Percentiles rank a stretch among this genome's conserved stretches.
These are phyloP conservation scores for Metalampra italica DNA, from an alignment of 2,888 invertebrate genomes.

Conservation along the genomic window DNA sequence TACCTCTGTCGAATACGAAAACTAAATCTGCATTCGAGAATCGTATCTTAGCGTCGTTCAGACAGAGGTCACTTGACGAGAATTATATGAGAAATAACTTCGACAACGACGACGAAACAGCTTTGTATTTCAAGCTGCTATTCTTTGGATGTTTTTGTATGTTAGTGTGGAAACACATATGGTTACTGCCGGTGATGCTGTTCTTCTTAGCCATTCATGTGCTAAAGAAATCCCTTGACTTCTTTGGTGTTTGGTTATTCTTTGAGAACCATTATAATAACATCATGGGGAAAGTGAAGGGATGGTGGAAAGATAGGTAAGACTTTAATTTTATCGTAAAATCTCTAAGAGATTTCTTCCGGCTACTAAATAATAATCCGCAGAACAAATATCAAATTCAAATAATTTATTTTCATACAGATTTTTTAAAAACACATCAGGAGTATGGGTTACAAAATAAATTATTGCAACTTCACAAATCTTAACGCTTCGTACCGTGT, in stretches of 20 bases:
- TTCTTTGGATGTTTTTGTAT: constrained; percentile 91
- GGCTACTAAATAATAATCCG: too few relatives aligned
- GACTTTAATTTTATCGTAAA: not conserved
- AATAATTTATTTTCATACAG: too few relatives aligned
- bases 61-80: constrained; percentile 61
- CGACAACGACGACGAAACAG: constrained; percentile 78
- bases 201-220: constrained; percentile 87
- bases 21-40: constrained; percentile 51
- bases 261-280: constrained; percentile 64
- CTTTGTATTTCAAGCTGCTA: constrained; percentile 85
- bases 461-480: too few relatives aligned
- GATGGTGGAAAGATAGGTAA: constrained; percentile 82
- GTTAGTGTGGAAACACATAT: constrained; percentile 91
- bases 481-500: too few relatives aligned
- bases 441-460: too few relatives aligned
- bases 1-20: constrained; percentile 58
- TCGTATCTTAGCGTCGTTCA: constrained; percentile 60
- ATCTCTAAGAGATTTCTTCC: too few relatives aligned
- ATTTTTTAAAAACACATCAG: too few relatives aligned
- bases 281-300: constrained; percentile 51
- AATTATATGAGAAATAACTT: constrained; percentile 64
- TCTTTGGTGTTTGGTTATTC: constrained; percentile 74
- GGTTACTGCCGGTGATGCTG: constrained; percentile 87
- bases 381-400: too few relatives aligned
- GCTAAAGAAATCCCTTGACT: constrained; percentile 69